phyloP scores from a whole-genome alignment of 2,888 invertebrate species.

The Phragmatobia fuliginosa region DNA sequence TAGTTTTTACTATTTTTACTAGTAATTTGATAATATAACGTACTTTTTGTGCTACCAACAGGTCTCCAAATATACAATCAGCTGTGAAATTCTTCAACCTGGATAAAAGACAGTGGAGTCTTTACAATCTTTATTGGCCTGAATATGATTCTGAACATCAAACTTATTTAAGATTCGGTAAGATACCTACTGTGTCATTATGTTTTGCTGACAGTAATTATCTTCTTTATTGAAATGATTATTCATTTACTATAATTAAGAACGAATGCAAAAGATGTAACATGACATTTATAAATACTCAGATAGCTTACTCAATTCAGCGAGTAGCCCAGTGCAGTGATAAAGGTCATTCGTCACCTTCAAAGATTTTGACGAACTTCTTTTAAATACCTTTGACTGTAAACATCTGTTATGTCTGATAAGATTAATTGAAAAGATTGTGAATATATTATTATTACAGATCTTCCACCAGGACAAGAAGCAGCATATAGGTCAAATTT shows the following conservation, averaged over 20 bases:
- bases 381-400: not conserved
- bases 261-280: not conserved
- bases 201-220: not conserved
- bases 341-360: no score
- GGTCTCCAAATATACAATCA: slow-evolving; percentile 92
- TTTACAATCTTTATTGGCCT: slow-evolving; percentile 93
- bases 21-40: no score
- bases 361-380: not conserved
- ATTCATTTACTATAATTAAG: not conserved
- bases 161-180: slow-evolving; percentile 92
- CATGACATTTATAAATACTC: no score
- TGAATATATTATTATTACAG: slow-evolving; percentile 72
- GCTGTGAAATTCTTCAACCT: slow-evolving; percentile 88
- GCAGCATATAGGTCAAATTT: slow-evolving; percentile 92
- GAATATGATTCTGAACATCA: slow-evolving; percentile 92
- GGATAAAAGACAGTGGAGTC: slow-evolving; percentile 89
- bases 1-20: no score
- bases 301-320: no score
- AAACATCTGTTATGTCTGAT: not conserved
- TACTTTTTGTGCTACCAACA: slow-evolving; percentile 66
- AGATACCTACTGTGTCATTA: slow-evolving; percentile 46
- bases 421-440: not conserved
- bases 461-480: slow-evolving; percentile 90
- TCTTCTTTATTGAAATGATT: not conserved
- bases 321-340: no score